phyloP scores from a whole-genome alignment of 1,140 invertebrate species.

The Melitaea cinxia region DNA sequence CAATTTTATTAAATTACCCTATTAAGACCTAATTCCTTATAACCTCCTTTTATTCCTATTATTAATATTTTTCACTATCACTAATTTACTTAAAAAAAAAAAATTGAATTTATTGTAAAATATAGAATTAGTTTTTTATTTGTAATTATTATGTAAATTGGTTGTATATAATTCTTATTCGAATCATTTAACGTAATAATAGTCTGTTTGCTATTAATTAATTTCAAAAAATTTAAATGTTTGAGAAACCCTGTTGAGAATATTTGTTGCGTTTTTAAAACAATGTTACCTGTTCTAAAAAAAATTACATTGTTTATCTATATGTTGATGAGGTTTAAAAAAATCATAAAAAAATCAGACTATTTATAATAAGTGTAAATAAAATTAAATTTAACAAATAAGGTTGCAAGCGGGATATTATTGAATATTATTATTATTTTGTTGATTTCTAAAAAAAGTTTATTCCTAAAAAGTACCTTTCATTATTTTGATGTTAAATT shows the following conservation, averaged over 20 bases:
- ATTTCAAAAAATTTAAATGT: no score
- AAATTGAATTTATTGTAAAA: slow-evolving; percentile 51
- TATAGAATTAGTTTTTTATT: slow-evolving; percentile 52
- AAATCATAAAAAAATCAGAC: neutral
- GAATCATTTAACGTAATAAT: slow-evolving; percentile 34
- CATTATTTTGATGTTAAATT: slow-evolving; percentile 55
- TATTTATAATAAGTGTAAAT: slow-evolving; percentile 26
- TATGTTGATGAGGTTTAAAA: neutral
- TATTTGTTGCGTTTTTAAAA: no score
- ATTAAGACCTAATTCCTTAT: neutral
- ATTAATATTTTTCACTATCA: slow-evolving; percentile 15
- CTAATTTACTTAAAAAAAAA: slow-evolving; percentile 25
- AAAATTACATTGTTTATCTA: no score
- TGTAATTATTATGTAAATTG: slow-evolving; percentile 72
- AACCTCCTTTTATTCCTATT: slow-evolving; percentile 12
- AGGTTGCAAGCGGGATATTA: slow-evolving; percentile 50
- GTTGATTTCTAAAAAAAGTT: slow-evolving; percentile 73
- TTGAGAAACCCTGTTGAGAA: no score
- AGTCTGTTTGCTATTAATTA: neutral
- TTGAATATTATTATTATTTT: slow-evolving; percentile 48
- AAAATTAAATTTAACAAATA: slow-evolving; percentile 21
- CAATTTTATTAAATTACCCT: neutral
- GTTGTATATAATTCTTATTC: slow-evolving; percentile 76
- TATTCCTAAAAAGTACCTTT: slow-evolving; percentile 78
- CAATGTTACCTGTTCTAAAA: no score